Percentiles rank a stretch among this genome's conserved stretches.
Conservation (phyloP, 1,140 invertebrate species). For the Euborellia annulipes region DNA sequence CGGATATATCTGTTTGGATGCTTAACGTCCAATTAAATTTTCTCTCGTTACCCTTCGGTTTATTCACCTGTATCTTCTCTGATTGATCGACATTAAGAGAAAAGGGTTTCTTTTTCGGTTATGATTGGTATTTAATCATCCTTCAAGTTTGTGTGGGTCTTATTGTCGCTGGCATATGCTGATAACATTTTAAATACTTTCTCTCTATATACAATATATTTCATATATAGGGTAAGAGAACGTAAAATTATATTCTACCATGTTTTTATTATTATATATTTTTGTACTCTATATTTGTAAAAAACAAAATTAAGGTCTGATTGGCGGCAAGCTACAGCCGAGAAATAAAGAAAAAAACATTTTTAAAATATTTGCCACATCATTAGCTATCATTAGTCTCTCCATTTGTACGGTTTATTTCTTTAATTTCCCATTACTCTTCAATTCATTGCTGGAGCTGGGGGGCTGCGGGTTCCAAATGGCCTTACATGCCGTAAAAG, state of each 20-base stretch:
- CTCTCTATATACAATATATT: too few relatives aligned
- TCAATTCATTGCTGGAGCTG: slow-evolving; percentile 76
- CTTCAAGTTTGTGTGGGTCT: slow-evolving; percentile 80
- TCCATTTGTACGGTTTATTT: slow-evolving; percentile 87
- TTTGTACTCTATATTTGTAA: too few relatives aligned
- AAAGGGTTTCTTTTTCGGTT: slow-evolving; percentile 59
- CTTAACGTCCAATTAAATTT: slow-evolving; percentile 81
- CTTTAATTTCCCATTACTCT: slow-evolving; percentile 76
- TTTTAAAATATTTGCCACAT: slow-evolving; percentile 94
- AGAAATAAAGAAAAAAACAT: too few relatives aligned
- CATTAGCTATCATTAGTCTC: slow-evolving; percentile 88
- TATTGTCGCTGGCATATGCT: slow-evolving; percentile 87
- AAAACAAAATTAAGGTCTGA: too few relatives aligned
- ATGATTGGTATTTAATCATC: slow-evolving; percentile 69
- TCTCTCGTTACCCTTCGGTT: slow-evolving; percentile 60
- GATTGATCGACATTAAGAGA: slow-evolving; percentile 35
- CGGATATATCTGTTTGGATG: slow-evolving; percentile 92
- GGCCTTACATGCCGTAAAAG: too few relatives aligned
- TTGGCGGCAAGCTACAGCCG: too few relatives aligned
- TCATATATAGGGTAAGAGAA: too few relatives aligned
- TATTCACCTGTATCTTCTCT: slow-evolving; percentile 48
- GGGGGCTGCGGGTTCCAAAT: too few relatives aligned
- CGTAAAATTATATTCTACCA: too few relatives aligned
- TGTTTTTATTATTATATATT: too few relatives aligned
- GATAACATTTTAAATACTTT: slow-evolving; percentile 93